Percentiles rank a stretch among this genome's conserved stretches.
Evolutionary conservation across 64 coral and sea anemone species (phyloP).

Genomic region (Montipora foliosa): DNA sequence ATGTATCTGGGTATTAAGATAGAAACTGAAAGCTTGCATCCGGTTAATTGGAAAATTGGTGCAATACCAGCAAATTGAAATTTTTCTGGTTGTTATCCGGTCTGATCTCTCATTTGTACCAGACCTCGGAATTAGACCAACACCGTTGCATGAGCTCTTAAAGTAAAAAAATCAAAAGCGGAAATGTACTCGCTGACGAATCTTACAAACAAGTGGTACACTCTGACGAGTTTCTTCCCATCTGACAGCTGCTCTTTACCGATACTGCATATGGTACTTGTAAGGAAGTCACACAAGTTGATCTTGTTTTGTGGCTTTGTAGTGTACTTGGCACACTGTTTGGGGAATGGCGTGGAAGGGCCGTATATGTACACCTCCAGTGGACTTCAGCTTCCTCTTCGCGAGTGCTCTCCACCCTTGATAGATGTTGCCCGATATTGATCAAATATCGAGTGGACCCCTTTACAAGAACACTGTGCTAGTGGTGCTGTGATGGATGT

Average conservation of each 20-base stretch:
- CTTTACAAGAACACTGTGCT: background rate
- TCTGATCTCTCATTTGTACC: no score
- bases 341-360: conserved; percentile 66
- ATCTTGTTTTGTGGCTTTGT: background rate
- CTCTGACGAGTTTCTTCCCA: background rate
- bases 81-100: no score
- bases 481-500: background rate
- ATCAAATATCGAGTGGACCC: conserved; percentile 58
- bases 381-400: conserved; percentile 17
- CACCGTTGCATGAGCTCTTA: no score
- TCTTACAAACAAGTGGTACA: no score
- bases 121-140: no score
- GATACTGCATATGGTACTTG: background rate
- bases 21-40: no score
- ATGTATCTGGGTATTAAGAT: no score
- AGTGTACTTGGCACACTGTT: conserved; percentile 56
- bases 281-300: conserved; percentile 15
- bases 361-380: conserved; percentile 57
- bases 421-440: conserved; percentile 52
- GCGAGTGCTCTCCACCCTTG: conserved; percentile 30
- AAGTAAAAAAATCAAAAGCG: no score
- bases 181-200: no score
- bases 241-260: background rate
- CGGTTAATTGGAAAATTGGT: no score
- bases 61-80: no score